These are phyloP conservation scores for Mechanitis mazaeus DNA, from an alignment of 2,888 invertebrate genomes.

Conservation along the genomic window DNA sequence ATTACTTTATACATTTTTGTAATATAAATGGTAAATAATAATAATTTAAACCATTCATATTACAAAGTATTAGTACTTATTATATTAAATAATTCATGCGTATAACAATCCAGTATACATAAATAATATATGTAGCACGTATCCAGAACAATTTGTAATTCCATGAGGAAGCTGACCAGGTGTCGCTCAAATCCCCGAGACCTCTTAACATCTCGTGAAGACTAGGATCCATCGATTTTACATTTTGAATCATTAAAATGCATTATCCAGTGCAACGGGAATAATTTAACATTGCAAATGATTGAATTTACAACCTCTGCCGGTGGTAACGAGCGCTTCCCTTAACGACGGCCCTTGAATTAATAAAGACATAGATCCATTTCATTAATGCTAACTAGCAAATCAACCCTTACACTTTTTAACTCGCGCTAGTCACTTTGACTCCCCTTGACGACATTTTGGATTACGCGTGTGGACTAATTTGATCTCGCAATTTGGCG, in stretches of 20 bases:
- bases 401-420: slow-evolving; percentile 31
- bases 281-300: slow-evolving; percentile 72
- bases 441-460: slow-evolving; percentile 1
- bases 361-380: slow-evolving; percentile 51
- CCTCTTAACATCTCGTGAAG: slow-evolving; percentile 48
- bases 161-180: slow-evolving; percentile 40
- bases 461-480: not conserved
- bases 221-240: slow-evolving; percentile 54
- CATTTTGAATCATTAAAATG: slow-evolving; percentile 77
- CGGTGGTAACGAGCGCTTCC: slow-evolving; percentile 61
- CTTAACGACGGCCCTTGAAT: slow-evolving; percentile 64
- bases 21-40: too few species aligned
- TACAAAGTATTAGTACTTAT: too few species aligned
- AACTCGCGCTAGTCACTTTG: slow-evolving; percentile 22
- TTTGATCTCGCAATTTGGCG: slow-evolving; percentile 1
- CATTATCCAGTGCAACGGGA: slow-evolving; percentile 68
- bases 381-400: slow-evolving; percentile 35
- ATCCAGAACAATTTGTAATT: slow-evolving; percentile 33
- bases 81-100: too few species aligned
- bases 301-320: slow-evolving; percentile 64
- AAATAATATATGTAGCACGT: too few species aligned
- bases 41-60: too few species aligned
- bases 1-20: too few species aligned
- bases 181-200: slow-evolving; percentile 52
- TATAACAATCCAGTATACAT: too few species aligned